These are phyloP conservation scores for Timema podura DNA, from an alignment of 2,888 invertebrate genomes.

Conservation along the genomic window DNA sequence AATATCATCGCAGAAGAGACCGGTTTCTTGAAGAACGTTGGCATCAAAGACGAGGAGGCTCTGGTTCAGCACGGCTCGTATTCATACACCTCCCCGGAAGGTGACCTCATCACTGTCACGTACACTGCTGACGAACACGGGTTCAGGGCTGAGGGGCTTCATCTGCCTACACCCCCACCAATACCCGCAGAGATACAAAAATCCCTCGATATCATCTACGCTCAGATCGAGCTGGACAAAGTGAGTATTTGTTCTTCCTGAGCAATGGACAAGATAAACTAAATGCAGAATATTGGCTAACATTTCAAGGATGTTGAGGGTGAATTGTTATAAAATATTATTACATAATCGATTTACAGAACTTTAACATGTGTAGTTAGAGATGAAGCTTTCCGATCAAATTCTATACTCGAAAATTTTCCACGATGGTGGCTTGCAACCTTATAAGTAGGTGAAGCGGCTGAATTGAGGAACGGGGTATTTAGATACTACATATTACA, in stretches of 20 bases:
- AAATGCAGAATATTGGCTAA: no score
- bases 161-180: conserved; percentile 79
- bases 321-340: no score
- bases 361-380: no score
- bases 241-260: conserved; percentile 40
- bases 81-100: conserved; percentile 69
- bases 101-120: conserved; percentile 30
- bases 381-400: no score
- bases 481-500: no score
- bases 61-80: conserved; percentile 57
- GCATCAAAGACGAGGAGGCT: conserved; percentile 31
- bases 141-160: conserved; percentile 75
- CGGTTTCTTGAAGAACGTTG: conserved; percentile 64
- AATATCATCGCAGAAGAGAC: conserved; percentile 74
- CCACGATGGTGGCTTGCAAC: no score
- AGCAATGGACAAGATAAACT: no score
- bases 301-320: no score
- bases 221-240: conserved; percentile 67
- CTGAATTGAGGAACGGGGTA: no score
- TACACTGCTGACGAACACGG: conserved; percentile 78
- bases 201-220: conserved; percentile 80
- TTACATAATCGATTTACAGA: no score
- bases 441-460: no score
- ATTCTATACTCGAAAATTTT: no score
- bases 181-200: conserved; percentile 82